Base-by-base conservation (phyloP, 2,797 vertebrate genomes). In the Sebastiscus albofasciatus region DNA sequence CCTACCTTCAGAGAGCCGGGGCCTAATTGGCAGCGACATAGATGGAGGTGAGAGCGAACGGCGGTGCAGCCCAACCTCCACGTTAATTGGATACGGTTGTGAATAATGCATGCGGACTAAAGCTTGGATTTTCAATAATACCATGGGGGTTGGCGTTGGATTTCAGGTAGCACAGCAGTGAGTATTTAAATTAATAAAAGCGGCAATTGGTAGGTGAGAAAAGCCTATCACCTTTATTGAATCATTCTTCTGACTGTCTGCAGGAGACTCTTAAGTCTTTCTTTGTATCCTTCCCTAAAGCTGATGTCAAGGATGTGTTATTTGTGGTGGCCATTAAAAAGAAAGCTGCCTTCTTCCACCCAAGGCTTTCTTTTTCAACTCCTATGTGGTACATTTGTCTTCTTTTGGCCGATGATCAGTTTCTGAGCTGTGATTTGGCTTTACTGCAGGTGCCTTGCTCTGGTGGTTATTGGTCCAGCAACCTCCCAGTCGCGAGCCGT, bases 51-150 rank as follows among this genome's bases (percentile, higher is more conserved):
- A 84, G 86, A 77, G 77, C n/a, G 46, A 88, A 46, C 58, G 52
- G 72, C 79, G 46, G 29, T 11, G 69, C 65, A 67, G 79, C 79
- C 86, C 82, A 90, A 78, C 84, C 87, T 84, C 67, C 62, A 65
- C 81, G 80, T 93, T 95, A 94, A 96, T 95, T 96, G 92, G 92
- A 94, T 89, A 83, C 55, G 54, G 89, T 54, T 84, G 92, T 96
- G 94, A 96, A 96, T 95, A 96, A 95, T 96, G 89, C 83, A 96
- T 93, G 91, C 18, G 3, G 87, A 85, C 87, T 91, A 93, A 94
- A 91, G 92, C 94, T 83, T 80, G 88, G 86, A 85, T 94, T 95
- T 94, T 94, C 92, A 94, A 92, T 92, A 92, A 95, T 93, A 81
- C 74, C 84, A 68, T 59, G 58, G 77, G 54, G 77, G 81, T 76